phyloP scores from a whole-genome alignment of 2,113 vertebrate species.

The Sterna hirundo region DNA sequence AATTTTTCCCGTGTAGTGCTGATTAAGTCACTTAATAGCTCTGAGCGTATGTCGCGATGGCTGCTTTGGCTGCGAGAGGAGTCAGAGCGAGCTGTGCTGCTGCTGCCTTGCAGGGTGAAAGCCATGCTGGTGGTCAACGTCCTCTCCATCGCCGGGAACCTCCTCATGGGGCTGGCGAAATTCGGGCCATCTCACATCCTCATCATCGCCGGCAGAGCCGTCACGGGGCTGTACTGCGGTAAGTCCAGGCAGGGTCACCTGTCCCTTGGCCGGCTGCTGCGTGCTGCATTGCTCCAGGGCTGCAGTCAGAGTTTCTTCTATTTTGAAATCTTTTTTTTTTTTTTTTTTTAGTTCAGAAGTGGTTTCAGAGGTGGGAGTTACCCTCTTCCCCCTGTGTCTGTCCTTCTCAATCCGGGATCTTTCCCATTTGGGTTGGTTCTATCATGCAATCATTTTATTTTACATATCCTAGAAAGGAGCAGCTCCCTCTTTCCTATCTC shows the following conservation, averaged over 20 bases:
- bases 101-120: conserved; percentile 83
- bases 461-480: background rate
- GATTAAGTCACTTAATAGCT: background rate
- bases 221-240: conserved; percentile 95
- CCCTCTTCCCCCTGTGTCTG: background rate
- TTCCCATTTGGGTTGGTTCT: background rate
- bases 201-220: conserved; percentile 86
- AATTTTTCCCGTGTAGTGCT: background rate
- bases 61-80: background rate
- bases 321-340: background rate
- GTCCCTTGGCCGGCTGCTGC: no score
- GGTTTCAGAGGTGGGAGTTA: background rate
- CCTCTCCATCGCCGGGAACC: conserved; percentile 84
- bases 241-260: conserved; percentile 17
- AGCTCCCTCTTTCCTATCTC: background rate
- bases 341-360: background rate
- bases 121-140: conserved; percentile 87
- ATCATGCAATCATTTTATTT: background rate
- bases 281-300: background rate
- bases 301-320: background rate
- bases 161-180: conserved; percentile 89
- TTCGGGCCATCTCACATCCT: conserved; percentile 88
- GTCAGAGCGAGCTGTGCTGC: background rate
- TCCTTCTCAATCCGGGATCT: background rate
- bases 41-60: background rate